phyloP scores from a whole-genome alignment of 2,888 invertebrate genomes.

The Ornithoptera priamus region DNA sequence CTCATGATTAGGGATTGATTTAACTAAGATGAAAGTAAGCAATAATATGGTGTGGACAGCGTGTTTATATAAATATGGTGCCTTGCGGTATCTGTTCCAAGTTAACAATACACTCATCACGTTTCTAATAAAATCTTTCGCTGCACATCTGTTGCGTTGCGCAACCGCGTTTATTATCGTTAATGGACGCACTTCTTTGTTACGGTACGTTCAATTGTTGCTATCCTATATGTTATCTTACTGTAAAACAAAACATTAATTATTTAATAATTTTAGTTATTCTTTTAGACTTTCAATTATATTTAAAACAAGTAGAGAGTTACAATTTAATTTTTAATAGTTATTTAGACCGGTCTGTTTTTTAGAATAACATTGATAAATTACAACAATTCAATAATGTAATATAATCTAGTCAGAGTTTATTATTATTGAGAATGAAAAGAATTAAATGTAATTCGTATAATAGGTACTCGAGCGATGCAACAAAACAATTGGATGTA shows the following conservation, averaged over 20 bases:
- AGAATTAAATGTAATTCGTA: conserved; percentile 79
- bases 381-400: conserved; percentile 14
- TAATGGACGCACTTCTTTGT: conserved; percentile 66
- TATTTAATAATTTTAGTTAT: too few relatives aligned
- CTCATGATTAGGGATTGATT: too few relatives aligned
- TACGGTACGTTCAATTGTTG: conserved; percentile 52
- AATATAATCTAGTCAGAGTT: conserved; percentile 35
- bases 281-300: too few relatives aligned
- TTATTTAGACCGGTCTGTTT: too few relatives aligned
- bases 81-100: conserved; percentile 7
- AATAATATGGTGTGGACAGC: neutral
- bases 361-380: neutral
- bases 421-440: conserved; percentile 73
- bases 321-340: too few relatives aligned
- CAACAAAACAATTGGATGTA: conserved; percentile 76
- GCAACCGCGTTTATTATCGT: conserved; percentile 74
- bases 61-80: neutral
- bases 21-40: too few relatives aligned
- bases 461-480: conserved; percentile 73
- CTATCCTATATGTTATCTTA: neutral
- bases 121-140: conserved; percentile 74
- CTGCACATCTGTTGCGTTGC: conserved; percentile 67
- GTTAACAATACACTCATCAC: conserved; percentile 56
- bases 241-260: neutral
- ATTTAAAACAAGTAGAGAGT: too few relatives aligned